Evolutionary conservation across 2,113 vertebrate genomes (phyloP), one percentile per base, ranked within the genome.

Genomic region (Rhabdornis inornatus): DNA sequence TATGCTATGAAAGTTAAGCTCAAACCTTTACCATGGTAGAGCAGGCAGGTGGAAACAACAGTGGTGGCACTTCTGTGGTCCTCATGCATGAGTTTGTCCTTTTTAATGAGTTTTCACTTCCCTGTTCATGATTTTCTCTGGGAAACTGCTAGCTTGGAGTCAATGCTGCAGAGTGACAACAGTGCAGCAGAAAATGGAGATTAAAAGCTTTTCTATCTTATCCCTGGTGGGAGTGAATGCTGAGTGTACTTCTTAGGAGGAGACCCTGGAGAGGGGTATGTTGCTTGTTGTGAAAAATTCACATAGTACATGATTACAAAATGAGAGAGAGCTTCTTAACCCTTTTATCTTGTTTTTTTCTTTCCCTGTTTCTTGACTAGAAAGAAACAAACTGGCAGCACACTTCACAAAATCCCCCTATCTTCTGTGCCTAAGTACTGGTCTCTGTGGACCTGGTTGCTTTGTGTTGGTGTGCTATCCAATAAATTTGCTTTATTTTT

Each of bases 21-120:
- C 44, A 40, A 10, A 25, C 25, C 17, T 80, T 63, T 50, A 15
- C 20, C 3, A 0, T 5, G 15, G 35, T 42, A 30, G 61, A 68
- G 23, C 1, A 1, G 49, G 31, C 27, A 60, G 33, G 45, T 0
- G 0, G 44, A 47, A 88, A 50, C 42, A 61, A 6, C 6, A 55
- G 39, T 7, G 57, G 27, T 31, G n/a, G 33, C 14, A 19, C 30
- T 76, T 64, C n/a, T 1, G 6, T 33, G 44, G 8, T 75, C n/a
- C 70, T 94, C 0, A 0, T 37, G 57, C 28, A 9, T 31, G 39
- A 39, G 8, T 83, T 89, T 92, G 50, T 83, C 31, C 63, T 68
- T 72, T 72, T 68, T 37, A 8, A 7, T 14, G 22, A 35, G 9
- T 49, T 76, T 79, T 79, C 11, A 27, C 7, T 39, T 60, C n/a